Evolutionary conservation across 2,888 invertebrate species (phyloP).

Genomic region (Octodonta nipae): DNA sequence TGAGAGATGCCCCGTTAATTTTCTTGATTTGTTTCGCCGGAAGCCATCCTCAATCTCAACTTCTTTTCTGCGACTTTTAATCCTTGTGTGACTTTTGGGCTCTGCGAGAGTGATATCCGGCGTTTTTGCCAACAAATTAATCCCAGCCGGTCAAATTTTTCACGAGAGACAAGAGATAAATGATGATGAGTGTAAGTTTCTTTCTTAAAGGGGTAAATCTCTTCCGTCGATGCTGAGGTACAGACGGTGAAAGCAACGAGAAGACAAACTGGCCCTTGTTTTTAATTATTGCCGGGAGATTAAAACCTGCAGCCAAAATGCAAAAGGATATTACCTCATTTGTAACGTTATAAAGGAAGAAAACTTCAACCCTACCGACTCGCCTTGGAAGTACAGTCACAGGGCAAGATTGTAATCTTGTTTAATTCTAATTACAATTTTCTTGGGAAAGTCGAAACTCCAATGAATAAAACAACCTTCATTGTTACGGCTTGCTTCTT

Average conservation of each 20-base stretch:
- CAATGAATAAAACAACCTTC: too few relatives aligned
- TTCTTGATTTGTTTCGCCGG: too few relatives aligned
- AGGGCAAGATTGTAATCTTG: conserved; percentile 32
- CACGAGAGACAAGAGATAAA: conserved; percentile 18
- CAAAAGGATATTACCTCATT: conserved; percentile 38
- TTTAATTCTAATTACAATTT: conserved; percentile 24
- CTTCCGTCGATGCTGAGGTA: conserved; percentile 19
- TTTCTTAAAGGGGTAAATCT: conserved; percentile 14
- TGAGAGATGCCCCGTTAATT: too few relatives aligned
- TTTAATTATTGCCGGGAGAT: conserved; percentile 39
- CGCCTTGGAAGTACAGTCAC: conserved; percentile 14
- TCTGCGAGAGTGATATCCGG: too few relatives aligned
- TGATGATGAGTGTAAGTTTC: conserved; percentile 17
- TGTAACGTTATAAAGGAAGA: conserved; percentile 33
- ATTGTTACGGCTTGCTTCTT: too few relatives aligned
- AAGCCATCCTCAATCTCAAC: too few relatives aligned
- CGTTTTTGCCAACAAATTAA: too few relatives aligned
- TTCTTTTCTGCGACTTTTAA: too few relatives aligned
- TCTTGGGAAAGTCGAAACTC: too few relatives aligned
- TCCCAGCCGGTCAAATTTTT: conserved; percentile 5
- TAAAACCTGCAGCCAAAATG: conserved; percentile 35
- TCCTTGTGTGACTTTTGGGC: too few relatives aligned
- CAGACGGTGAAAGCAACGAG: conserved; percentile 24
- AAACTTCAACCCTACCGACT: conserved; percentile 21
- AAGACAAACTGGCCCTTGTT: conserved; percentile 37